Evolutionary conservation across 2,797 vertebrate genomes (phyloP), one percentile per base, ranked within the genome.

Genomic region (Steatocranus sp.): DNA sequence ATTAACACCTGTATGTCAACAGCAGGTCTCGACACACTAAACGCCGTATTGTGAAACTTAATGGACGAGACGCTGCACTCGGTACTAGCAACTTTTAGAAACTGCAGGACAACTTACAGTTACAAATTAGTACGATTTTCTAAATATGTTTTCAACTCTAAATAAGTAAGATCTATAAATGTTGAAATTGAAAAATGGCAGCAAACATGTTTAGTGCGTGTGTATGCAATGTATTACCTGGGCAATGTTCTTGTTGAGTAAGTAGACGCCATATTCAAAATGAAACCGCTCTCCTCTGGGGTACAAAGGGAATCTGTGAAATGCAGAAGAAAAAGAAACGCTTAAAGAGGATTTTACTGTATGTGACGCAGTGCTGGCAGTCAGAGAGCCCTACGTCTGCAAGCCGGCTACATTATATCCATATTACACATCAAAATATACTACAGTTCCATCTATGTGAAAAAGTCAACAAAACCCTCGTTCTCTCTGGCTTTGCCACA

Each of bases 191-290:
- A 15, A 14, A 53, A 48, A 23, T 5, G 2, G 3, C 1, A 2
- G 18, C 51, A 46, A 17, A 30, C 5, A 12, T 53, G 7, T 79
- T 53, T 8, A 18, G 17, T 17, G 4, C 4, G 48, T 14, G 25
- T 79, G 27, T 38, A 75, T 66, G 30, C 56, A 11, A 73, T 63
- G 36, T 90, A 93, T 94, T 96, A 99, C 98, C 97, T 99, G 99
- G 84, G 99, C 99, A 68, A 99, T 98, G 89, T 99, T 99, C 96
- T 99, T 99, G 96, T 99, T 99, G 91, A 99, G 97, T 94, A 99
- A 97, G 94, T 99, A 99, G 81, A 99, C 99, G 2, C 98, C 99
- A 2, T 99, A 99, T 91, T 99, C 98, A 94, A 99, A 99, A 83
- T 99, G 98, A 89, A 99, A 97, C 46, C 98, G 97, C 93, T 99